Conservation (phyloP, 2,888 invertebrate species). For the Octodonta nipae region DNA sequence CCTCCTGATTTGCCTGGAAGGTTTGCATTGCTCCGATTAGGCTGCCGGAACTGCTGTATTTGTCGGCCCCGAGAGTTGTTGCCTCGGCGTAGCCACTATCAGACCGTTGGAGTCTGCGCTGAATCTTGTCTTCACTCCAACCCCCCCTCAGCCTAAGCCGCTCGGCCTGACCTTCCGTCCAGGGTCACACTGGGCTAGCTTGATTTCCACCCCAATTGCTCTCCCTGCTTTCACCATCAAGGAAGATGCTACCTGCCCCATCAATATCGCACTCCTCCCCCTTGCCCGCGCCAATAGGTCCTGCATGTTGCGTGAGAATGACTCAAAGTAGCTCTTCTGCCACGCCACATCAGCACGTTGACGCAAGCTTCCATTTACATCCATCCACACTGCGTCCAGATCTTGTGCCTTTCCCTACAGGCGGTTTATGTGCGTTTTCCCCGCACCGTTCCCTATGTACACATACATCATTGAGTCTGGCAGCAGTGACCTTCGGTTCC, state of each 20-base stretch:
- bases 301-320: neutral
- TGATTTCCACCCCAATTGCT: neutral
- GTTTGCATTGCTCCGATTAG: no score
- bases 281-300: neutral
- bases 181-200: neutral
- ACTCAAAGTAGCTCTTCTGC: neutral
- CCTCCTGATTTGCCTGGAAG: no score
- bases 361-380: neutral
- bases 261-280: neutral
- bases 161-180: no score
- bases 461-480: neutral
- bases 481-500: neutral
- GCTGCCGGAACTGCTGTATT: no score
- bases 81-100: neutral
- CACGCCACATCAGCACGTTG: neutral
- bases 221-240: neutral
- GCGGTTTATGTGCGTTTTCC: neutral
- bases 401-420: neutral
- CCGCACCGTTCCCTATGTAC: neutral
- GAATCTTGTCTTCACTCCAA: neutral
- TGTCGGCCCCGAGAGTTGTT: neutral
- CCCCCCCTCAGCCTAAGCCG: neutral
- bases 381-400: neutral
- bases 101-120: neutral
- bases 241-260: neutral